phyloP scores from a whole-genome alignment of 2,113 vertebrate species.

The Hippocampus barbouri region DNA sequence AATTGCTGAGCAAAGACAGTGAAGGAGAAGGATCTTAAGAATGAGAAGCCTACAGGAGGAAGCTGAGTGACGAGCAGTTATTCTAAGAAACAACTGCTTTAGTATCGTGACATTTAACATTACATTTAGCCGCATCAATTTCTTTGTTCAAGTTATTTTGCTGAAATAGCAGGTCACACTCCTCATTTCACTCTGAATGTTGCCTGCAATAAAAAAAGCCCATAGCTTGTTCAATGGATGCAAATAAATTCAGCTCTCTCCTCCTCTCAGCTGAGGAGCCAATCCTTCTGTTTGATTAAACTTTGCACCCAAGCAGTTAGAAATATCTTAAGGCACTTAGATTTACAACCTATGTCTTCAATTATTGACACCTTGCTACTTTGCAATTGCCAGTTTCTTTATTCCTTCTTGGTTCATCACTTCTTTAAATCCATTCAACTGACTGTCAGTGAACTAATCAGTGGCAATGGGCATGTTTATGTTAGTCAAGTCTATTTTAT shows the following conservation, averaged over 20 bases:
- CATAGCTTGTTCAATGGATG: slow-evolving; percentile 51
- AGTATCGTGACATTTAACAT: slow-evolving; percentile 61
- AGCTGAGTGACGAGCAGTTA: slow-evolving; percentile 21
- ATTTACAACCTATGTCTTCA: slow-evolving; percentile 58
- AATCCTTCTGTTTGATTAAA: slow-evolving; percentile 69
- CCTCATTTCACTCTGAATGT: slow-evolving; percentile 65
- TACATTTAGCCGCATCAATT: slow-evolving; percentile 64
- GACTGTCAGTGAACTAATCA: slow-evolving; percentile 35
- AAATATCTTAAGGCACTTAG: slow-evolving; percentile 62
- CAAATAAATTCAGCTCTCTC: slow-evolving; percentile 59
- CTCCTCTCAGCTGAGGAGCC: slow-evolving; percentile 51
- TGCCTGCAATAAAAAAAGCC: slow-evolving; percentile 64
- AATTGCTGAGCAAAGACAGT: slow-evolving; percentile 53
- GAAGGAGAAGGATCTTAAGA: slow-evolving; percentile 19
- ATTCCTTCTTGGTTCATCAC: slow-evolving; percentile 1
- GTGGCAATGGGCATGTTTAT: slow-evolving; percentile 28
- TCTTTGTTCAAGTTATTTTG: slow-evolving; percentile 54
- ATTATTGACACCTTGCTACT: slow-evolving; percentile 59
- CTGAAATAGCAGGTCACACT: slow-evolving; percentile 58
- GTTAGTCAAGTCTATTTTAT: slow-evolving; percentile 10
- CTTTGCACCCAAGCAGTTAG: slow-evolving; percentile 54
- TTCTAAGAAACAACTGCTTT: slow-evolving; percentile 42
- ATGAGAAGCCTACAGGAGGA: background rate
- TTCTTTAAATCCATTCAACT: slow-evolving; percentile 30
- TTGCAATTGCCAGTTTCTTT: slow-evolving; percentile 23